A percentile compares a stretch with the other conserved stretches of the same genome.
These are phyloP conservation scores for Diprion similis DNA, from an alignment of 1,140 invertebrate species.

Conservation along the genomic window DNA sequence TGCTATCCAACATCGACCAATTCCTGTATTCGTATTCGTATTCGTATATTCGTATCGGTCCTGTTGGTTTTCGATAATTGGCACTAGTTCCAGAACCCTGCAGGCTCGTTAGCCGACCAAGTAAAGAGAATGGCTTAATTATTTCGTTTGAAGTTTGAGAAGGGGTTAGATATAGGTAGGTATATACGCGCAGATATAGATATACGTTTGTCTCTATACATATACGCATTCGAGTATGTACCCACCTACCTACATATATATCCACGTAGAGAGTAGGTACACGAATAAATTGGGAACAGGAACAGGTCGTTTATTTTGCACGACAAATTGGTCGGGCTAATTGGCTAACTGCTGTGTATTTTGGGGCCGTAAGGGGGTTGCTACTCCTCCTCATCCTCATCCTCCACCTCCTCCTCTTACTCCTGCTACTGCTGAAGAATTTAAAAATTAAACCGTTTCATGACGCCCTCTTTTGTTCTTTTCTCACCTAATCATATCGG, in stretches of 20 bases:
- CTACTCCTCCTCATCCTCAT: no score
- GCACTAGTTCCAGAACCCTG: constrained; percentile 46
- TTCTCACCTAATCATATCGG: no score
- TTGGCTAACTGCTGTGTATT: constrained; percentile 38
- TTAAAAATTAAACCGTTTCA: no score
- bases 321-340: constrained; percentile 57
- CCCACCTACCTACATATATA: background rate
- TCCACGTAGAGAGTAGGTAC: background rate
- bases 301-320: constrained; percentile 49
- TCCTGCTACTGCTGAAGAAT: no score
- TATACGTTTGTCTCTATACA: background rate
- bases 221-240: background rate
- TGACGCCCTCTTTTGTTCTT: no score
- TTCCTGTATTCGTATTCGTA: background rate
- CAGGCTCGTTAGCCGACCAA: constrained; percentile 49
- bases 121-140: constrained; percentile 59
- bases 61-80: constrained; percentile 59
- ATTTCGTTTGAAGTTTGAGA: constrained; percentile 60
- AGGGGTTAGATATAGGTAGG: constrained; percentile 35
- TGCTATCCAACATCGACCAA: background rate
- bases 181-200: constrained; percentile 24
- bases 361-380: background rate
- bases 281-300: constrained; percentile 16
- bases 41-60: constrained; percentile 32
- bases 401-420: no score